A percentile compares a stretch with the other conserved stretches of the same genome.
Conservation (phyloP, 2,888 invertebrate species). For the Helleia helle region DNA sequence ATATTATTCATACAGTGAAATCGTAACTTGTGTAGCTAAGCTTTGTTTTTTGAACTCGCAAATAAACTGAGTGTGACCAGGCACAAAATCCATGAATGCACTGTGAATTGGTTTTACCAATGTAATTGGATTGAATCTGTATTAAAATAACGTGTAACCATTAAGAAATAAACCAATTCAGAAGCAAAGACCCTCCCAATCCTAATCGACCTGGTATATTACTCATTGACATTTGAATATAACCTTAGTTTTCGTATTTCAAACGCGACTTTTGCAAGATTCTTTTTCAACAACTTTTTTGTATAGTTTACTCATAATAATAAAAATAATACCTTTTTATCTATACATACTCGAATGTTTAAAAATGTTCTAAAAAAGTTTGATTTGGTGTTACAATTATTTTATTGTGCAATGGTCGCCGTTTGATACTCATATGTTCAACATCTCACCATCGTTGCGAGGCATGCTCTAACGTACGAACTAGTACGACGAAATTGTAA, state of each 20-base stretch:
- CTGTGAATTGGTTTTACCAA: constrained; percentile 10
- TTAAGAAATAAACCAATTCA: constrained; percentile 24
- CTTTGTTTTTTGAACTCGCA: constrained; percentile 12
- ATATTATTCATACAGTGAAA: constrained; percentile 16
- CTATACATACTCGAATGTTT: too few species aligned
- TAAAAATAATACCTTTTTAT: too few species aligned
- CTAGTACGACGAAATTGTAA: constrained; percentile 72
- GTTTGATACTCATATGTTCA: constrained; percentile 4
- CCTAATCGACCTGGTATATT: constrained; percentile 22
- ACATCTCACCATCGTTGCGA: constrained; percentile 45
- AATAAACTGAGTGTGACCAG: constrained; percentile 13
- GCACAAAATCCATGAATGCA: constrained; percentile 19
- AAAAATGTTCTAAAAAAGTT: too few species aligned
- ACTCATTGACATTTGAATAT: constrained; percentile 24
- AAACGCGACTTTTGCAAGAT: constrained; percentile 21
- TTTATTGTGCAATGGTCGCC: constrained; percentile 12
- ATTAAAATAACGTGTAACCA: neutral
- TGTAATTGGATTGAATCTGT: neutral
- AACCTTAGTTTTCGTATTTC: constrained; percentile 19
- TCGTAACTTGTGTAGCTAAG: constrained; percentile 18
- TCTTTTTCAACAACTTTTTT: neutral
- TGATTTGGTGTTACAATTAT: neutral
- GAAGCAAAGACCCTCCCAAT: constrained; percentile 19
- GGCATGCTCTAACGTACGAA: constrained; percentile 61
- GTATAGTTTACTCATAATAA: too few species aligned